Conservation (phyloP, 2,113 vertebrate genomes). For the Lycocorax pyrrhopterus region DNA sequence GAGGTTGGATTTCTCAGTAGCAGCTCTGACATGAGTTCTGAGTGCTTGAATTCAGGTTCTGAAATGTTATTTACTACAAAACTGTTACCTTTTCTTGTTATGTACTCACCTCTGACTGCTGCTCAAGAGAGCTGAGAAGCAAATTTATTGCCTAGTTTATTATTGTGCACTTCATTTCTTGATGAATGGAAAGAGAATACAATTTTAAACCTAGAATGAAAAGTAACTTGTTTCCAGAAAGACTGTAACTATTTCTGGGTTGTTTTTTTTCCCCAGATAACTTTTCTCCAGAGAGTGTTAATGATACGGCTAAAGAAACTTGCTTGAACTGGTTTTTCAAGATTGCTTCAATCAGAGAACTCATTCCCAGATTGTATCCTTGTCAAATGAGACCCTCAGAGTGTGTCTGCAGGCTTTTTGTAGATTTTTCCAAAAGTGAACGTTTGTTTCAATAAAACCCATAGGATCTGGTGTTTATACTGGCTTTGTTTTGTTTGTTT, state of each 20-base stretch:
- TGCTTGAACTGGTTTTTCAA: slow-evolving; percentile 99
- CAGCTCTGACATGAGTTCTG: neutral
- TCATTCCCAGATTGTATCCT: slow-evolving; percentile 97
- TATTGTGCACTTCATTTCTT: neutral
- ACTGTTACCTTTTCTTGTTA: neutral
- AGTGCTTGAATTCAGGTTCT: neutral
- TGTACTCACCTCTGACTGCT: neutral
- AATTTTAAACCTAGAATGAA: neutral
- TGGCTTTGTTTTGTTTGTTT: neutral
- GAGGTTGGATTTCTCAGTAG: neutral
- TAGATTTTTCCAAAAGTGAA: neutral
- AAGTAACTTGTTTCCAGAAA: neutral
- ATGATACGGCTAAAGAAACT: slow-evolving; percentile 94
- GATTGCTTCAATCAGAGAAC: slow-evolving; percentile 96
- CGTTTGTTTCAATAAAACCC: neutral
- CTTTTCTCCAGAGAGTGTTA: slow-evolving; percentile 88
- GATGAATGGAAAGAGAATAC: neutral
- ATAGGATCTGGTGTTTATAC: neutral
- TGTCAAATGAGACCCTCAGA: slow-evolving; percentile 12
- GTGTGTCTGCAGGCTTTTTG: neutral
- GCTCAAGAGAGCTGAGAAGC: neutral
- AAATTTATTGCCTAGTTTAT: neutral
- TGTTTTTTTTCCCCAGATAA: slow-evolving; percentile 71
- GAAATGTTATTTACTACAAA: neutral
- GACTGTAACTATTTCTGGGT: neutral